These are phyloP conservation scores for Mactra quadrangularis DNA, from an alignment of 1,140 invertebrate genomes.

Conservation along the genomic window DNA sequence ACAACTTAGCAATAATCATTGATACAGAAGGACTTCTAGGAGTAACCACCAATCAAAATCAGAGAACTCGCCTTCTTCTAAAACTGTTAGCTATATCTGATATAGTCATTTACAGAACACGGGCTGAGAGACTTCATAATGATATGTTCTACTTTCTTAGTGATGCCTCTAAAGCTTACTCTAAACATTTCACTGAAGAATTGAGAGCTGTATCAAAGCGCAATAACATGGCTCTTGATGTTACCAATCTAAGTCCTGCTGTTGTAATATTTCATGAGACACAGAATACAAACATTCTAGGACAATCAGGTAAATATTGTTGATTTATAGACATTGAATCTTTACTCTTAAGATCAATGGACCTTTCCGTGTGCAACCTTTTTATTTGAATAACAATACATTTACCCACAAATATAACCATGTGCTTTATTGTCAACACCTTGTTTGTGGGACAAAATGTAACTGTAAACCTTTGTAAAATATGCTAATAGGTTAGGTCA, in stretches of 20 bases:
- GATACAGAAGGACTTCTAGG: slow-evolving; percentile 92
- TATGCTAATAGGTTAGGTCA: too few relatives aligned
- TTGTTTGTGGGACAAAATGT: too few relatives aligned
- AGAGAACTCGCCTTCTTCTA: slow-evolving; percentile 89
- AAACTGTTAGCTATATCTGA: slow-evolving; percentile 93
- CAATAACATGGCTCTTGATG: slow-evolving; percentile 66
- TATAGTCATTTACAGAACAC: slow-evolving; percentile 91
- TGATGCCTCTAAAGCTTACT: slow-evolving; percentile 90
- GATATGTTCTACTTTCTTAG: slow-evolving; percentile 93
- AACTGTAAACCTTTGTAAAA: too few relatives aligned
- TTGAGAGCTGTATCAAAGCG: slow-evolving; percentile 86
- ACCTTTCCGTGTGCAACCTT: too few relatives aligned
- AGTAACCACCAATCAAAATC: slow-evolving; percentile 88
- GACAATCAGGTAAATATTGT: slow-evolving; percentile 68
- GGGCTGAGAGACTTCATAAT: slow-evolving; percentile 90
- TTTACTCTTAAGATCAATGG: too few relatives aligned
- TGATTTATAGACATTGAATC: background rate
- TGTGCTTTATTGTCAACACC: too few relatives aligned
- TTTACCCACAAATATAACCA: too few relatives aligned
- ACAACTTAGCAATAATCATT: slow-evolving; percentile 88
- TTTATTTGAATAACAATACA: too few relatives aligned
- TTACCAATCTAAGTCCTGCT: slow-evolving; percentile 88
- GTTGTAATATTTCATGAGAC: slow-evolving; percentile 94
- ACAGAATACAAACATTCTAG: slow-evolving; percentile 87
- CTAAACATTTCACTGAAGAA: slow-evolving; percentile 89